Conservation (phyloP, 2,888 invertebrate species). For the Iphiclides podalirius region DNA sequence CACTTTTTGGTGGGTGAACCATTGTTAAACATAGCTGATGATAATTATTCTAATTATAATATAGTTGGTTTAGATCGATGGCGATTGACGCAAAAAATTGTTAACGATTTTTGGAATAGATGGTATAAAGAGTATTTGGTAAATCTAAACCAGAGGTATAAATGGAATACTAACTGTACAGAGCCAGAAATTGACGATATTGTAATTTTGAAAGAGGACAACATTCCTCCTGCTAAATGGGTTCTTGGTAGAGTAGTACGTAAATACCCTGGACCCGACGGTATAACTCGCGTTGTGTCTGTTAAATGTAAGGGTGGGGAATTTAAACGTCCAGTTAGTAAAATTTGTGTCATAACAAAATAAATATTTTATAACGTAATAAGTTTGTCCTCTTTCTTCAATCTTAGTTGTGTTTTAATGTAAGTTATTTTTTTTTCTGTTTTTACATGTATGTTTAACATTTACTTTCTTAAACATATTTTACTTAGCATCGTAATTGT, state of each 20-base stretch:
- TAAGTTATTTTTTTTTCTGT: too few species aligned
- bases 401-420: too few species aligned
- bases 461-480: too few species aligned
- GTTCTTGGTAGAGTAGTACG: too few species aligned
- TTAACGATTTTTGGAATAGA: conserved; percentile 30
- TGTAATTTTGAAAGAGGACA: conserved; percentile 27
- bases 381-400: too few species aligned
- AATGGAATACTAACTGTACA: conserved; percentile 22
- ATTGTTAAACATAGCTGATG: conserved; percentile 24
- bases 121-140: conserved; percentile 32
- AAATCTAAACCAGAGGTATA: conserved; percentile 25
- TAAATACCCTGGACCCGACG: neutral
- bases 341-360: neutral
- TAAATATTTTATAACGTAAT: too few species aligned
- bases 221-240: conserved; percentile 29
- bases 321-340: conserved; percentile 1
- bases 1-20: conserved; percentile 33
- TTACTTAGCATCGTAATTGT: too few species aligned
- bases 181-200: conserved; percentile 28
- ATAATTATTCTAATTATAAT: conserved; percentile 9
- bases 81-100: conserved; percentile 30
- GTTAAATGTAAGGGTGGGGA: neutral
- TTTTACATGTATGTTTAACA: too few species aligned
- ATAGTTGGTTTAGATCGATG: conserved; percentile 24
- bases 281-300: conserved; percentile 5